Conservation (phyloP, 2,113 vertebrate species). For the Ornithorhynchus anatinus region DNA sequence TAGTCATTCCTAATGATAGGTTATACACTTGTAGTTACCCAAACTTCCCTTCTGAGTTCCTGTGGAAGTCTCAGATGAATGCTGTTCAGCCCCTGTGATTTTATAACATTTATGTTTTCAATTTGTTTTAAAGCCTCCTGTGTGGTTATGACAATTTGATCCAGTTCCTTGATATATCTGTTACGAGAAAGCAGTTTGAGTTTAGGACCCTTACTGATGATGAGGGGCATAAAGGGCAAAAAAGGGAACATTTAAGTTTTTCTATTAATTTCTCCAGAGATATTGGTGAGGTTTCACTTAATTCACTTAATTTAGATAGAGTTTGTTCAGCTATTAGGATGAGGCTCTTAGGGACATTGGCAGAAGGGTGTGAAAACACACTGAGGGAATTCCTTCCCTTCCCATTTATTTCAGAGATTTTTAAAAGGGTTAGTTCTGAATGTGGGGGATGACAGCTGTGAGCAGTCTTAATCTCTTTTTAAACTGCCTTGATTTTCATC, state of each 20-base stretch:
- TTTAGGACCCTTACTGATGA: too few relatives aligned
- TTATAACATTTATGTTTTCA: too few relatives aligned
- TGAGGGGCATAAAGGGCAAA: too few relatives aligned
- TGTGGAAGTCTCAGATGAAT: too few relatives aligned
- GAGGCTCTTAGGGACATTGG: background rate
- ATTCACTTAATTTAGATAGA: background rate
- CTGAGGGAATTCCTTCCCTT: background rate
- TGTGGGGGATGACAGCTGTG: background rate
- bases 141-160: too few relatives aligned
- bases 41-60: too few relatives aligned
- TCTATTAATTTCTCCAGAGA: background rate
- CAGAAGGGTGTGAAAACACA: background rate
- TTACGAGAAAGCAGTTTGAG: too few relatives aligned
- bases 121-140: too few relatives aligned
- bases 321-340: background rate
- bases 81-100: too few relatives aligned
- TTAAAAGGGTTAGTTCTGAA: background rate
- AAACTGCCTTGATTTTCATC: constrained; percentile 29
- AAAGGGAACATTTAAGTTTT: background rate
- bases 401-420: background rate
- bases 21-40: too few relatives aligned
- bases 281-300: background rate
- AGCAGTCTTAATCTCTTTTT: background rate
- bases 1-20: too few relatives aligned
- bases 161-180: too few relatives aligned